These are phyloP conservation scores for Microctenopoma lineatum DNA, from an alignment of 2,797 vertebrate genomes.

Conservation along the genomic window DNA sequence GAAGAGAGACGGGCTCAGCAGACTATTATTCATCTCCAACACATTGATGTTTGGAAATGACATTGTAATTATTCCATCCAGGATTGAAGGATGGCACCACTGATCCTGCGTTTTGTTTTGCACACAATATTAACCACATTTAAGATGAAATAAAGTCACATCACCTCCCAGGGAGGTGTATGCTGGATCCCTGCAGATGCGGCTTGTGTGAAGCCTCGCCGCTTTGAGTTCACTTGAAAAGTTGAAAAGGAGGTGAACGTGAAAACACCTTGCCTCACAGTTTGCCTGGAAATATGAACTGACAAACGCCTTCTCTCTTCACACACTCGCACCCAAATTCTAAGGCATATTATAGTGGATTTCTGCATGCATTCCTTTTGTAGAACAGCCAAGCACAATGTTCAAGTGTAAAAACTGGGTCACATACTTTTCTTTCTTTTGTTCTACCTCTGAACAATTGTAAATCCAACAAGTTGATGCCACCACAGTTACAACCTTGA, in stretches of 20 bases:
- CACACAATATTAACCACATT: slow-evolving; percentile 39
- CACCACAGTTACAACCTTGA: slow-evolving; percentile 17
- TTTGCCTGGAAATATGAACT: slow-evolving; percentile 11
- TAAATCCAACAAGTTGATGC: slow-evolving; percentile 22
- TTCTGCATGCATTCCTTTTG: slow-evolving; percentile 19
- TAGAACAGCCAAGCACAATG: slow-evolving; percentile 46
- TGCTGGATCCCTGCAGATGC: slow-evolving; percentile 6
- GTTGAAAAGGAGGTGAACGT: slow-evolving; percentile 11
- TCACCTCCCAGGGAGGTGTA: slow-evolving; percentile 28
- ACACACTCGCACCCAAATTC: slow-evolving; percentile 21
- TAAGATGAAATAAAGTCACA: slow-evolving; percentile 33
- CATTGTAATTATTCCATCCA: slow-evolving; percentile 64
- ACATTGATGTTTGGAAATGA: slow-evolving; percentile 58
- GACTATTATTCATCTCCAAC: slow-evolving; percentile 54
- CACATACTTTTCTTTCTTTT: slow-evolving; percentile 18
- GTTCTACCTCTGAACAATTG: slow-evolving; percentile 49
- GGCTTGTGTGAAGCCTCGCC: neutral
- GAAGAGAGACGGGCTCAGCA: slow-evolving; percentile 17
- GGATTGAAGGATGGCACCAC: slow-evolving; percentile 45
- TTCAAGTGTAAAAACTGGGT: slow-evolving; percentile 21
- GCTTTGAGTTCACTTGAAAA: slow-evolving; percentile 22
- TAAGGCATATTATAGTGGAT: slow-evolving; percentile 17
- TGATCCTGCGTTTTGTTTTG: slow-evolving; percentile 33
- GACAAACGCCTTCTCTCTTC: neutral
- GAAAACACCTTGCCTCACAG: slow-evolving; percentile 1